phyloP scores from a whole-genome alignment of 2,113 vertebrate species.

The Scomber scombrus region DNA sequence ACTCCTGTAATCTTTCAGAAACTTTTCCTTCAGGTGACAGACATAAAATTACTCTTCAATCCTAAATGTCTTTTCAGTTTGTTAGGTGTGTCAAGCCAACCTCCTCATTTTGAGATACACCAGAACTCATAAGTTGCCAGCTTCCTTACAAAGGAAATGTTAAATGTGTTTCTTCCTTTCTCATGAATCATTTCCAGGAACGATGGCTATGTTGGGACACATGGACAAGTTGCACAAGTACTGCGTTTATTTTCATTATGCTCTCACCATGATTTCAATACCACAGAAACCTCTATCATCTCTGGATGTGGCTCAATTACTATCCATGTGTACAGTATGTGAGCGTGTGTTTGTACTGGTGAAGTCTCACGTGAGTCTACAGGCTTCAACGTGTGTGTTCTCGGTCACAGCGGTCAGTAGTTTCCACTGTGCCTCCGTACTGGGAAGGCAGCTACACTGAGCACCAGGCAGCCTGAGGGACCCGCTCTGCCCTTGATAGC shows the following conservation, averaged over 20 bases:
- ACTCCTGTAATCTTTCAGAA: neutral
- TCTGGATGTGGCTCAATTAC: conserved; percentile 11
- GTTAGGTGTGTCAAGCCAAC: too few species aligned
- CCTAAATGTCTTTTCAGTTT: too few species aligned
- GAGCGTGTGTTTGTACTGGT: neutral
- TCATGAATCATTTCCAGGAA: neutral
- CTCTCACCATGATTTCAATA: neutral
- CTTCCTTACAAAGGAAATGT: conserved; percentile 16
- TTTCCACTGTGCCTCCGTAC: conserved; percentile 31
- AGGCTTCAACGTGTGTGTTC: conserved; percentile 26
- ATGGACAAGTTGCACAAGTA: neutral
- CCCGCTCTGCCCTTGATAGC: conserved; percentile 50
- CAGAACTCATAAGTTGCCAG: conserved; percentile 6
- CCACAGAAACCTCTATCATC: neutral
- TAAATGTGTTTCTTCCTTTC: conserved; percentile 1
- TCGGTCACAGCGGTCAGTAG: conserved; percentile 14
- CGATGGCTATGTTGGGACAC: neutral
- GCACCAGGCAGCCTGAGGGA: conserved; percentile 33
- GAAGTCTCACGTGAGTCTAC: neutral
- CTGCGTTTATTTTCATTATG: conserved; percentile 9
- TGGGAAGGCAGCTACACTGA: neutral
- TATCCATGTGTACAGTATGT: neutral
- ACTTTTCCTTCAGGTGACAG: neutral
- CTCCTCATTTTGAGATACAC: neutral
- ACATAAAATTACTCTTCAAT: too few species aligned